phyloP scores from a whole-genome alignment of 2,888 invertebrate genomes.

The Bruchidius siliquastri region DNA sequence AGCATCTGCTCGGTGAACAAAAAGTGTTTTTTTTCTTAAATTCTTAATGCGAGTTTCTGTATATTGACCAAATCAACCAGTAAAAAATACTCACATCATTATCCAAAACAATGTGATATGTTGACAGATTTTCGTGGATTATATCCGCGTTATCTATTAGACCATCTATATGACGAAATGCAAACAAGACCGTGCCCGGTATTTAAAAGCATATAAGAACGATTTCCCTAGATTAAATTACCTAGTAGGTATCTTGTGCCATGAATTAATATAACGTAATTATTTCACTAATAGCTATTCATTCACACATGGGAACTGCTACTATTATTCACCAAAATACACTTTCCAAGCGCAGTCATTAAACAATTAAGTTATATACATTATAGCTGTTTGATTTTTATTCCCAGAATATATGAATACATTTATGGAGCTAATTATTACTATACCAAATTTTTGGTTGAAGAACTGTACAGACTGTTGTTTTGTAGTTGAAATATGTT shows the following conservation, averaged over 20 bases:
- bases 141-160: background rate
- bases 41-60: too few relatives aligned
- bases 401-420: background rate
- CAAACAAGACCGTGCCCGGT: background rate
- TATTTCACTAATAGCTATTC: background rate
- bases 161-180: background rate
- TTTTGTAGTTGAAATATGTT: too few relatives aligned
- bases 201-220: background rate
- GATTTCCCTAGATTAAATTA: background rate
- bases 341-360: background rate
- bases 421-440: background rate
- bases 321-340: background rate
- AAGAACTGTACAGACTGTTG: too few relatives aligned
- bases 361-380: background rate
- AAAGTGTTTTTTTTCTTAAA: too few relatives aligned
- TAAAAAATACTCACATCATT: background rate
- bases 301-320: background rate
- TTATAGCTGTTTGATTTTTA: background rate
- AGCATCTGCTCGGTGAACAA: too few relatives aligned
- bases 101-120: background rate
- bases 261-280: background rate
- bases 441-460: too few relatives aligned
- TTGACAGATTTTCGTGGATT: background rate
- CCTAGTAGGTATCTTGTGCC: background rate
- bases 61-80: background rate